These are phyloP conservation scores for Notarius quadriscutis DNA, from an alignment of 2,113 vertebrate genomes.

Conservation along the genomic window DNA sequence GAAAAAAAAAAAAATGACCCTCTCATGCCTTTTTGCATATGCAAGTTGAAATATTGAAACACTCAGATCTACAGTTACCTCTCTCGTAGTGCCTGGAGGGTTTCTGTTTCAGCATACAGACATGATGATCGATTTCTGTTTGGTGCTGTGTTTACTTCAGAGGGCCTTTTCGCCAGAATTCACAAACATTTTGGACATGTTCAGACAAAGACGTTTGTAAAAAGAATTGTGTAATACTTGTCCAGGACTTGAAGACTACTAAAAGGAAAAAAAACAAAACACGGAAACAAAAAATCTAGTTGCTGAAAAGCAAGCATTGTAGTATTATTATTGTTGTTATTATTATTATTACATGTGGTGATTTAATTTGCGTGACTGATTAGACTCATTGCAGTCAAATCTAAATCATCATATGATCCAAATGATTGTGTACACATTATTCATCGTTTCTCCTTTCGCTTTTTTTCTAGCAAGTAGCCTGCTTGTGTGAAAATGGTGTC, in stretches of 20 bases:
- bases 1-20: background rate
- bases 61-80: background rate
- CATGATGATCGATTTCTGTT: background rate
- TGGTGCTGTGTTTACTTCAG: background rate
- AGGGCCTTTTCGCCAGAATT: background rate
- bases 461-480: background rate
- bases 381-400: background rate
- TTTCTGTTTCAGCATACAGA: background rate
- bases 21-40: background rate
- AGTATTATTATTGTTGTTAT: background rate
- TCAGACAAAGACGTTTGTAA: background rate
- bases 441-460: background rate
- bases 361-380: too few species aligned
- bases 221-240: background rate
- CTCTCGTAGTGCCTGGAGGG: background rate
- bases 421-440: background rate
- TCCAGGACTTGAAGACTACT: background rate
- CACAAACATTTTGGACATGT: background rate
- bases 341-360: background rate
- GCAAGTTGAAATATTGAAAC: constrained; percentile 1
- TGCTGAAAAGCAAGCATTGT: background rate
- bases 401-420: background rate
- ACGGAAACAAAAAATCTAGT: background rate
- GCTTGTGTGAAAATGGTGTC: background rate
- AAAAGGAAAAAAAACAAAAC: background rate